These are phyloP conservation scores for Thumatha senex DNA, from an alignment of 2,888 invertebrate genomes.

Conservation along the genomic window DNA sequence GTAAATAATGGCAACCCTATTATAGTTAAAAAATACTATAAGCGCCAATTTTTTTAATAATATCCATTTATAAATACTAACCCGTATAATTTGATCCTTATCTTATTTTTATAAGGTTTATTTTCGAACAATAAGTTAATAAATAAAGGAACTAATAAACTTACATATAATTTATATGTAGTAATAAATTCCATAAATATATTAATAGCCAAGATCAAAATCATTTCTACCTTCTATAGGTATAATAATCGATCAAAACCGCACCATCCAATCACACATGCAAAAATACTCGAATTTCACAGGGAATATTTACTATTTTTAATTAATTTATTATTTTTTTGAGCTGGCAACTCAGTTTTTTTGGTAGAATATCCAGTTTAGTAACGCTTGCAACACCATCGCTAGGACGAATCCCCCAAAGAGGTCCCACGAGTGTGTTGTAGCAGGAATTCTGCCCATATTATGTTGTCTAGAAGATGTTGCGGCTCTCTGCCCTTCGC, in stretches of 20 bases:
- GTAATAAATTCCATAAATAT: conserved; percentile 6
- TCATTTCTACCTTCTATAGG: not conserved
- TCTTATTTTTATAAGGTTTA: not conserved
- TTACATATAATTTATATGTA: conserved; percentile 6
- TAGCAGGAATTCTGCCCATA: conserved; percentile 42
- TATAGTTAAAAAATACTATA: not conserved
- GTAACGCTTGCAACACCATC: conserved; percentile 63
- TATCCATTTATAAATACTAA: conserved; percentile 4
- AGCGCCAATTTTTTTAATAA: not conserved
- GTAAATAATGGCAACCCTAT: conserved; percentile 1
- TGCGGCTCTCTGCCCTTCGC: conserved; percentile 44
- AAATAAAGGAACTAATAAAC: conserved; percentile 6
- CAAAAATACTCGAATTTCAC: conserved; percentile 18
- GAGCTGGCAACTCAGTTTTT: conserved; percentile 55
- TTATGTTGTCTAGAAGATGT: conserved; percentile 41
- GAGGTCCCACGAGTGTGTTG: conserved; percentile 65
- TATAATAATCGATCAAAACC: conserved; percentile 1
- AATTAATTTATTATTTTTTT: not conserved
- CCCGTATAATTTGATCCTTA: conserved; percentile 2
- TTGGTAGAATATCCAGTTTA: conserved; percentile 69
- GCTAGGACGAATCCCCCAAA: conserved; percentile 69
- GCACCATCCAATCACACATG: conserved; percentile 1
- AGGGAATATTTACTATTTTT: conserved; percentile 2
- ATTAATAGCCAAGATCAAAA: not conserved
- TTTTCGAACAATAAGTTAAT: conserved; percentile 3